A percentile compares a stretch with the other conserved stretches of the same genome.
phyloP scores from a whole-genome alignment of 2,888 invertebrate species.

The Melanotus villosus region DNA sequence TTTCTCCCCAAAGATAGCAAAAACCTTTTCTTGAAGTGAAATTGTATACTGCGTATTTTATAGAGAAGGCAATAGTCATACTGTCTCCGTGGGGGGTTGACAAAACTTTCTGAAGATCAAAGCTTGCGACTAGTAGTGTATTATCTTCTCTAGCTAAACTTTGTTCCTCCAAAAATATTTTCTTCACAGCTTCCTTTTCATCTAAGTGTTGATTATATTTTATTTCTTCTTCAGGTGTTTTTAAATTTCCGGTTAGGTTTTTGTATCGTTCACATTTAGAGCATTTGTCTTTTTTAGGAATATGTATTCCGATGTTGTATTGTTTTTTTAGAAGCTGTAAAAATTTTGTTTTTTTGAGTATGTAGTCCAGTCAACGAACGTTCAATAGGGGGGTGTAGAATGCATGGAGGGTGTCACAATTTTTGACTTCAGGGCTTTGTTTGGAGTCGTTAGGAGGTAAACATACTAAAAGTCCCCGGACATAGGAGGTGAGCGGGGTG shows the following conservation, averaged over 20 bases:
- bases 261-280: conserved; percentile 4
- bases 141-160: conserved; percentile 11
- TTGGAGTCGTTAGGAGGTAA: no score
- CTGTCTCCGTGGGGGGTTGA: conserved; percentile 50
- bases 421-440: no score
- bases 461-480: no score
- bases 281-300: conserved; percentile 20
- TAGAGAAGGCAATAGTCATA: conserved; percentile 45
- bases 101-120: conserved; percentile 53
- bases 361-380: no score
- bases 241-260: neutral
- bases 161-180: conserved; percentile 16
- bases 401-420: no score
- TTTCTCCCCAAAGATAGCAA: conserved; percentile 50
- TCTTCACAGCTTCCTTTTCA: conserved; percentile 29
- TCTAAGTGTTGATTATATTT: neutral
- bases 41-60: conserved; percentile 53
- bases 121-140: conserved; percentile 34
- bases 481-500: no score
- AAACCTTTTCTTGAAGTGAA: conserved; percentile 49
- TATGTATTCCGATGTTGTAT: conserved; percentile 15
- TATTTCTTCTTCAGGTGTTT: neutral
- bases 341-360: no score
- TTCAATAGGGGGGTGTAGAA: no score
- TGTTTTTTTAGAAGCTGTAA: neutral